A percentile compares a stretch with the other conserved stretches of the same genome.
Evolutionary conservation across 2,888 invertebrate species (phyloP).

Genomic region (Ecliptopera silaceata): DNA sequence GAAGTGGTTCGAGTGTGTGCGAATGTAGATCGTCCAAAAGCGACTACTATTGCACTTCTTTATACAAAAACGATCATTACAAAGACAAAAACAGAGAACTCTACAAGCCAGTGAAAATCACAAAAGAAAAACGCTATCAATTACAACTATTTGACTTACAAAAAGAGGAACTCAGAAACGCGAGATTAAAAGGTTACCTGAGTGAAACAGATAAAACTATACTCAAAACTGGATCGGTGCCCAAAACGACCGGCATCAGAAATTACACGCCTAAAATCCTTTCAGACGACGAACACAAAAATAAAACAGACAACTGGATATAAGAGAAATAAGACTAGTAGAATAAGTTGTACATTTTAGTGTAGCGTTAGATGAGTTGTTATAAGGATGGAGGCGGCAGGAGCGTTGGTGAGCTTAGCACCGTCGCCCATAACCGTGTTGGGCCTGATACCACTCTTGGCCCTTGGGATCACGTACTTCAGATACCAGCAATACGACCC

Average conservation of each 20-base stretch:
- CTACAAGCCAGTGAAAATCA: slow-evolving; percentile 77
- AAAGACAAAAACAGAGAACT: slow-evolving; percentile 75
- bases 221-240: slow-evolving; percentile 59
- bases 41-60: slow-evolving; percentile 72
- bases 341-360: slow-evolving; percentile 77
- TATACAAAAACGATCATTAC: slow-evolving; percentile 80
- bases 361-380: slow-evolving; percentile 71
- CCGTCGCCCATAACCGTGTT: slow-evolving; percentile 86
- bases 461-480: slow-evolving; percentile 91
- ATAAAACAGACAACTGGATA: slow-evolving; percentile 86
- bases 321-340: slow-evolving; percentile 76
- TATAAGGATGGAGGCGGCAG: slow-evolving; percentile 76
- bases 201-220: slow-evolving; percentile 75
- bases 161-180: slow-evolving; percentile 64
- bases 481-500: slow-evolving; percentile 92
- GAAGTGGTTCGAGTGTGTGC: slow-evolving; percentile 74
- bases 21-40: slow-evolving; percentile 70
- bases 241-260: slow-evolving; percentile 84
- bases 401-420: slow-evolving; percentile 82
- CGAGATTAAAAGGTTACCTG: slow-evolving; percentile 63
- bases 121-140: slow-evolving; percentile 75
- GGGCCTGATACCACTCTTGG: slow-evolving; percentile 91
- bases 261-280: slow-evolving; percentile 89
- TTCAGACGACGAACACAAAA: slow-evolving; percentile 80
- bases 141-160: slow-evolving; percentile 70